Percentiles rank a stretch among this genome's conserved stretches.
Conservation (phyloP, 2,797 vertebrate species). For the Scleropages formosus region DNA sequence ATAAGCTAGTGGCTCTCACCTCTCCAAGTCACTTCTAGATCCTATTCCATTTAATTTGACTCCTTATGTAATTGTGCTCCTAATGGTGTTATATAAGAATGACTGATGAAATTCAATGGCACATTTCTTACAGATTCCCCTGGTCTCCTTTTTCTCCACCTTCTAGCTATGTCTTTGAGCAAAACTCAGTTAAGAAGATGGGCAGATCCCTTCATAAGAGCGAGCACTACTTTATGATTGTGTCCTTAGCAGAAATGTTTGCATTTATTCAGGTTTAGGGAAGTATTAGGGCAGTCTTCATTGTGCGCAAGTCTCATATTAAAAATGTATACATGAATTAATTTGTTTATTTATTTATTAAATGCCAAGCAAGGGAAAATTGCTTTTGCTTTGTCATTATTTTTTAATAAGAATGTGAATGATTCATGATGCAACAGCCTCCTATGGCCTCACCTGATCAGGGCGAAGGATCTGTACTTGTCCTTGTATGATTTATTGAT, state of each 20-base stretch:
- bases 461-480: conserved; percentile 20
- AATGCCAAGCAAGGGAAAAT: conserved; percentile 52
- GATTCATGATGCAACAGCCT: conserved; percentile 9
- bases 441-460: conserved; percentile 16
- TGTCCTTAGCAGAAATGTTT: too few relatives aligned
- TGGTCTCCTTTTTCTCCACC: too few relatives aligned
- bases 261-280: not conserved
- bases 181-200: not conserved
- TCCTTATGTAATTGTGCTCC: too few relatives aligned
- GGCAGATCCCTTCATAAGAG: not conserved
- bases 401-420: conserved; percentile 8
- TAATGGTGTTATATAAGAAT: too few relatives aligned
- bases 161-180: too few relatives aligned
- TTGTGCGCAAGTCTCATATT: not conserved
- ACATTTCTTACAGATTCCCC: too few relatives aligned
- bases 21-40: too few relatives aligned
- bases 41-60: too few relatives aligned
- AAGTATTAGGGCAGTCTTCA: not conserved
- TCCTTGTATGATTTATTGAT: conserved; percentile 30
- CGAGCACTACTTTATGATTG: too few relatives aligned
- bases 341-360: conserved; percentile 38
- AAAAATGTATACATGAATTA: not conserved
- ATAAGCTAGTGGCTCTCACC: too few relatives aligned
- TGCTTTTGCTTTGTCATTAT: conserved; percentile 35
- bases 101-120: too few relatives aligned